Evolutionary conservation across 2,113 vertebrate species (phyloP), one percentile per base, ranked within the genome.

Genomic region (Progne subis): DNA sequence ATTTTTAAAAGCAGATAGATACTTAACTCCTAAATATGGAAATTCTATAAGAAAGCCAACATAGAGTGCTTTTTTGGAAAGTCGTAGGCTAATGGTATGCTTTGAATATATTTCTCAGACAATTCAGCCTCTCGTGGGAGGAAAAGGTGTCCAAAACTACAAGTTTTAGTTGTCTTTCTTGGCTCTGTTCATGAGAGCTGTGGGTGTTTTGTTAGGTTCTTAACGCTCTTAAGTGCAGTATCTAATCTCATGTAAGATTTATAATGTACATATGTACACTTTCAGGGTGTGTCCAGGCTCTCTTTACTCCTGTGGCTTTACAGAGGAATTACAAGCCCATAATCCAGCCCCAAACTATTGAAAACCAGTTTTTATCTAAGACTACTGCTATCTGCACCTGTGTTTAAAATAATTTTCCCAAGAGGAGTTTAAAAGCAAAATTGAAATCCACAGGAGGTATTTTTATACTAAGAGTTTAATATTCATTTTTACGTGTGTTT

Each of bases 341-440:
- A 93, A 88, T 65, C 57, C n/a, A 85, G 64, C 47, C 32, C 53
- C 68, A 53, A 94, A 92, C 79, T 90, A 61, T 72, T 86, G 72
- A 86, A 92, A 93, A 84, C 5, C 15, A 59, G 34, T 94, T 84
- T 95, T 91, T 86, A 72, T 94, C 85, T 85, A 70, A 88, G 61
- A 60, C 67, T 88, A 68, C 64, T 70, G 34, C 78, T 93, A 67
- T 77, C 80, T 89, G 56, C 85, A 77, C 88, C 92, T 95, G 87
- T 86, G 76, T 83, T 90, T 88, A 90, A 96, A 94, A 95, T 85
- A 37, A 60, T 93, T 93, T 96, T 90, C 94, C 90, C 82, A 59
- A 53, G 82, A 90, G 94, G 49, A 59, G 18, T 71, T 68, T 97
- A 77, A 97, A 94, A 82, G 53, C 52, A 90, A 96, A 95, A 97